These are phyloP conservation scores for Plectropomus leopardus DNA, from an alignment of 2,113 vertebrate genomes.

Conservation along the genomic window DNA sequence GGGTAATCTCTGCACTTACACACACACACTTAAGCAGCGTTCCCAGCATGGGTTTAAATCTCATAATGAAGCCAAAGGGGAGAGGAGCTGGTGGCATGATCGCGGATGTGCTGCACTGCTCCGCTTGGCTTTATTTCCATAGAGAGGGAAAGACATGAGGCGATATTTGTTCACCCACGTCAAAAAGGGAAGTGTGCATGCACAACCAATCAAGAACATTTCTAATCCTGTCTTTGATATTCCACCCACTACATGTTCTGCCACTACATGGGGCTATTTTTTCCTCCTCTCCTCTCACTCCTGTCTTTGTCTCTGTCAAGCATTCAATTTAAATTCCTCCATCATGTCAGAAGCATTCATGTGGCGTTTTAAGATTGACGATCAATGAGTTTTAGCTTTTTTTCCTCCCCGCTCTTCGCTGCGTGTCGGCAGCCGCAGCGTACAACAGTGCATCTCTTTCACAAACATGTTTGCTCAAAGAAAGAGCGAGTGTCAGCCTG, in stretches of 20 bases:
- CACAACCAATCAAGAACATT: conserved; percentile 55
- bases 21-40: conserved; percentile 42
- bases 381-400: background rate
- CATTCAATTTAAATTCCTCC: conserved; percentile 27
- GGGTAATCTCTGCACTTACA: conserved; percentile 59
- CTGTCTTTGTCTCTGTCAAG: conserved; percentile 30
- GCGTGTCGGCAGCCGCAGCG: conserved; percentile 1
- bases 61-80: conserved; percentile 66
- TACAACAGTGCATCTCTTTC: conserved; percentile 51
- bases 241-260: conserved; percentile 71
- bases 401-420: background rate
- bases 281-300: background rate
- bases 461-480: conserved; percentile 55
- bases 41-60: conserved; percentile 66
- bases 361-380: conserved; percentile 20
- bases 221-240: conserved; percentile 78
- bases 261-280: conserved; percentile 23
- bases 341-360: background rate
- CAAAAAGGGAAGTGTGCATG: conserved; percentile 37
- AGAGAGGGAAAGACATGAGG: conserved; percentile 38
- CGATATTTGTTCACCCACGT: conserved; percentile 46
- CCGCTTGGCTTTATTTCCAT: conserved; percentile 13
- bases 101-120: conserved; percentile 35
- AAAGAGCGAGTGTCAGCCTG: conserved; percentile 26
- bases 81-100: conserved; percentile 41